Percentiles rank a stretch among this genome's conserved stretches.
phyloP scores from a whole-genome alignment of 2,797 vertebrate species.

The Alfaro cultratus region DNA sequence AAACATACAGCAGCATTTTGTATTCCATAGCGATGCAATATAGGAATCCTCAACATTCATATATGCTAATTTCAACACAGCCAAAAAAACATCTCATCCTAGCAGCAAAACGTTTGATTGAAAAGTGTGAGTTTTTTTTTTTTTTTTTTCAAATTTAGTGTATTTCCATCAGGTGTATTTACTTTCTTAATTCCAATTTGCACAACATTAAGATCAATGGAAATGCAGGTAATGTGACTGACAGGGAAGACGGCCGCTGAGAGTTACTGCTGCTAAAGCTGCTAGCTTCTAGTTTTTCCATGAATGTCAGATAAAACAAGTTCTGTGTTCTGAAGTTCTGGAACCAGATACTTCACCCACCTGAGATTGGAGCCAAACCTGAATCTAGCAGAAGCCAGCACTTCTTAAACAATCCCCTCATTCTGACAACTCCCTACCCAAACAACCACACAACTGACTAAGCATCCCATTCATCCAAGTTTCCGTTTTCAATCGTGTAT shows the following conservation, averaged over 20 bases:
- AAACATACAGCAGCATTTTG: not conserved
- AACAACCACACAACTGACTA: constrained; percentile 55
- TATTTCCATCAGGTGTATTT: too few relatives aligned
- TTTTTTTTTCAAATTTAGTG: too few relatives aligned
- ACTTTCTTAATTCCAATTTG: too few relatives aligned
- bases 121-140: too few relatives aligned
- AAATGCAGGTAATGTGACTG: not conserved
- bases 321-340: not conserved
- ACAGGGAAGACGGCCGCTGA: not conserved
- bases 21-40: not conserved
- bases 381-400: constrained; percentile 4
- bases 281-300: not conserved
- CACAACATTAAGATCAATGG: too few relatives aligned
- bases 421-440: constrained; percentile 45
- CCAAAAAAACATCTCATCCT: too few relatives aligned
- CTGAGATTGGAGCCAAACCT: not conserved
- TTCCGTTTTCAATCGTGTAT: constrained; percentile 63
- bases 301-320: not conserved
- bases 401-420: constrained; percentile 21
- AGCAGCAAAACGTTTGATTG: too few relatives aligned
- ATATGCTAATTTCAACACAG: too few relatives aligned
- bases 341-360: constrained; percentile 13
- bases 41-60: not conserved
- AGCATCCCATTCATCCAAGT: constrained; percentile 67
- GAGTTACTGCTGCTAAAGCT: not conserved